Evolutionary conservation across 2,797 vertebrate species (phyloP).

Genomic region (Gymnoscopelus microlampas): DNA sequence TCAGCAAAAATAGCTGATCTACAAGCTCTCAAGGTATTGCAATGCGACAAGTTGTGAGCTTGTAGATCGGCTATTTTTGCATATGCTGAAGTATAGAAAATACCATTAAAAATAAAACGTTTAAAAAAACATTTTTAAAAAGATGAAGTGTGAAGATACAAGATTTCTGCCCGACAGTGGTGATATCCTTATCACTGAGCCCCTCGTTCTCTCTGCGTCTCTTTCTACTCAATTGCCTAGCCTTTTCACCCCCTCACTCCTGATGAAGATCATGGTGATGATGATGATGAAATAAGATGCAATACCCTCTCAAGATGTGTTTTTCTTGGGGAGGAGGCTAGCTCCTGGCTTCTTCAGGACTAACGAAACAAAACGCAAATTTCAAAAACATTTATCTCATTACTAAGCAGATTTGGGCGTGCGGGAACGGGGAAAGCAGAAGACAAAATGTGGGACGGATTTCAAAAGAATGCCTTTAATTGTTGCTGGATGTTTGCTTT

Average conservation of each 20-base stretch:
- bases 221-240: slow-evolving; percentile 75
- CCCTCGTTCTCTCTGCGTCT: slow-evolving; percentile 60
- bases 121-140: too few relatives aligned
- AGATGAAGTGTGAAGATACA: too few relatives aligned
- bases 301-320: slow-evolving; percentile 81
- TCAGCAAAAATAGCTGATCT: too few relatives aligned
- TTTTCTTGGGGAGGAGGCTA: slow-evolving; percentile 81
- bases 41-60: too few relatives aligned
- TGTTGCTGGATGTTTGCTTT: slow-evolving; percentile 68
- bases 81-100: too few relatives aligned
- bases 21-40: too few relatives aligned
- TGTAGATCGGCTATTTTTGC: too few relatives aligned
- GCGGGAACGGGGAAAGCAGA: slow-evolving; percentile 53
- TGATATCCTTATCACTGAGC: slow-evolving; percentile 56
- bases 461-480: slow-evolving; percentile 71
- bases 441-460: slow-evolving; percentile 55
- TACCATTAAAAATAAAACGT: too few relatives aligned
- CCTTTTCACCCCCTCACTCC: slow-evolving; percentile 84
- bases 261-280: slow-evolving; percentile 82
- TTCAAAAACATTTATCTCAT: slow-evolving; percentile 86
- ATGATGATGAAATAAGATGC: slow-evolving; percentile 80
- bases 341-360: slow-evolving; percentile 85
- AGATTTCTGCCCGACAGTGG: too few relatives aligned
- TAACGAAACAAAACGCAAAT: slow-evolving; percentile 82
- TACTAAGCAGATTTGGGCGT: slow-evolving; percentile 83